phyloP scores from a whole-genome alignment of 2,113 vertebrate species.

The Porphyrio hochstetteri region DNA sequence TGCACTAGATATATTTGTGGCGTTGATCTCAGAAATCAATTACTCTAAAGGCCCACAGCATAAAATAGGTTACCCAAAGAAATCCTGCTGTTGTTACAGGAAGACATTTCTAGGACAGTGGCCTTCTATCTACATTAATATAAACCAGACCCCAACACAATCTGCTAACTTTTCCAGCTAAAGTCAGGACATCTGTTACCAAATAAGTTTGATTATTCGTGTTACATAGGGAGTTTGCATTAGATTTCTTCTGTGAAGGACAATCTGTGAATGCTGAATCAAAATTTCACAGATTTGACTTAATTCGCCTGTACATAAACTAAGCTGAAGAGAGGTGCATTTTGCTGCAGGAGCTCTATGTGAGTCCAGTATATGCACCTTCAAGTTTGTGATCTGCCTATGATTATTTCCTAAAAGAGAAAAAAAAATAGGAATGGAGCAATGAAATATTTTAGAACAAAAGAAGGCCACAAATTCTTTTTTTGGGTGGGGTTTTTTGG shows the following conservation, averaged over 20 bases:
- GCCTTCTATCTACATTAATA: background rate
- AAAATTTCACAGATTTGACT: background rate
- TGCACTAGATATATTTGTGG: background rate
- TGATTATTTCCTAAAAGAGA: background rate
- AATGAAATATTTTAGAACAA: background rate
- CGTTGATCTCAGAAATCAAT: background rate
- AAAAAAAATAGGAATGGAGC: background rate
- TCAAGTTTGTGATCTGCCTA: background rate
- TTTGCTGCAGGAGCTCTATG: background rate
- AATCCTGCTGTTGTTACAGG: background rate
- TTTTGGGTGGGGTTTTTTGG: too few relatives aligned
- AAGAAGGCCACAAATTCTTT: background rate
- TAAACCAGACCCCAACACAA: background rate
- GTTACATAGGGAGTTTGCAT: background rate
- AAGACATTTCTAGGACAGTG: background rate
- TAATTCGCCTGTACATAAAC: background rate
- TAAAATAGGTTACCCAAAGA: background rate
- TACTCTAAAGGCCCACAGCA: background rate
- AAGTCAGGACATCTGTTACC: background rate
- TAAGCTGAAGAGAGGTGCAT: background rate
- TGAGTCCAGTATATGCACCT: background rate
- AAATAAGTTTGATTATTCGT: background rate
- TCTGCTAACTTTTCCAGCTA: background rate
- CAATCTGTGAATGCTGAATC: background rate
- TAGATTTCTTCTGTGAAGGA: background rate